Evolutionary conservation across 2,888 invertebrate genomes (phyloP).

Genomic region (Homarus gammarus): DNA sequence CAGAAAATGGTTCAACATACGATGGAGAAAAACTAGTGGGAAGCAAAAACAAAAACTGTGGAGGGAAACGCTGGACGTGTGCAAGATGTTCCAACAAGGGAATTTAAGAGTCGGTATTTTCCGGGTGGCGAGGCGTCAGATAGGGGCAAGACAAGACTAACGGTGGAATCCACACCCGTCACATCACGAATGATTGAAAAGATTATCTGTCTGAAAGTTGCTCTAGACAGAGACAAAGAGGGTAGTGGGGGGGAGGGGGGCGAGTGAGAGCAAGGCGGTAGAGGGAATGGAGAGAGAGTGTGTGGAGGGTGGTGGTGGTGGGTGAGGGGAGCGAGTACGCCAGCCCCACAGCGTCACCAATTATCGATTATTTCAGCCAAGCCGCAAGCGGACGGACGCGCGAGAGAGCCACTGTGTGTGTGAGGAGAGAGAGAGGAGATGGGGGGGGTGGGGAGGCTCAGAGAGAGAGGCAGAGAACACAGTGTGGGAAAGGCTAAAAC

Average conservation of each 20-base stretch:
- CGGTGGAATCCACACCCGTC: no score
- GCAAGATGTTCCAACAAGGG: no score
- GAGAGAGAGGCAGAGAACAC: constrained; percentile 4
- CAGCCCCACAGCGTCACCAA: constrained; percentile 37
- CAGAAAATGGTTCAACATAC: no score
- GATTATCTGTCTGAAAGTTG: no score
- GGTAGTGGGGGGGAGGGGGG: not conserved
- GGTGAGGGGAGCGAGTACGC: constrained; percentile 21
- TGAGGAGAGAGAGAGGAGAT: constrained; percentile 2
- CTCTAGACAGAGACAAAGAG: not conserved
- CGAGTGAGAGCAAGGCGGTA: not conserved
- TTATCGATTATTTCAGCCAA: constrained; percentile 42
- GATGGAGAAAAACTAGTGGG: no score
- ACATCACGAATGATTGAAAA: no score
- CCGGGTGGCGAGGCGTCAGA: no score
- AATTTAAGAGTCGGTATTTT: no score
- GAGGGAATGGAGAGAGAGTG: constrained; percentile 17
- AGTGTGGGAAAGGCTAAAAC: not conserved
- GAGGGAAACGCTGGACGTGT: no score
- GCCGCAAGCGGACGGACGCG: constrained; percentile 23
- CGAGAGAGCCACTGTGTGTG: not conserved
- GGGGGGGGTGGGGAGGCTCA: constrained; percentile 1
- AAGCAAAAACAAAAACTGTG: no score
- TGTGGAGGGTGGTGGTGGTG: not conserved
- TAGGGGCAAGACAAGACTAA: no score